Conservation (phyloP, 2,888 invertebrate species). For the Deroplatys truncata region DNA sequence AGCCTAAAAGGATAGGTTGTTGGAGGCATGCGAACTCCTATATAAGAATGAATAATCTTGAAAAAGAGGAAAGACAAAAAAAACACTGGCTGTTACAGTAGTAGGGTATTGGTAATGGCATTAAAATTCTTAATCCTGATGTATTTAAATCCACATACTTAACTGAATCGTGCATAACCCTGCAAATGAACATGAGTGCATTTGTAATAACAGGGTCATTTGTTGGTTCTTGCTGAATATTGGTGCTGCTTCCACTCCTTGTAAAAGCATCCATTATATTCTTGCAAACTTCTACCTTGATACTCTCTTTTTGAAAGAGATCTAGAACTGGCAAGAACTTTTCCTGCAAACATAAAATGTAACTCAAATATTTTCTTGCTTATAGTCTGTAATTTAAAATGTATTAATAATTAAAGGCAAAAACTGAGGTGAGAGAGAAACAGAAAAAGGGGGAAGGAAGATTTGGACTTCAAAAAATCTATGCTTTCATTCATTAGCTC, state of each 20-base stretch:
- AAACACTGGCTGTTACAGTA: too few species aligned
- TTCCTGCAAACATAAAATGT: conserved; percentile 55
- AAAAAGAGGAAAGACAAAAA: too few species aligned
- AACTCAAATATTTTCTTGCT: not conserved
- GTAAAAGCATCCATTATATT: conserved; percentile 57
- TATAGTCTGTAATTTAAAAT: too few species aligned
- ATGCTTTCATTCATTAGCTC: too few species aligned
- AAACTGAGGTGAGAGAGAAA: too few species aligned
- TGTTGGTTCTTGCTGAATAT: conserved; percentile 51
- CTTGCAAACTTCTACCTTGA: conserved; percentile 80
- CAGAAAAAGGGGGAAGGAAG: too few species aligned
- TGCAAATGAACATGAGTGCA: conserved; percentile 82
- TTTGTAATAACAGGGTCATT: conserved; percentile 85
- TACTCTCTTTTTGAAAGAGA: conserved; percentile 79
- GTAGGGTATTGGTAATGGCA: too few species aligned
- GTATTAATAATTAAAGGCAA: too few species aligned
- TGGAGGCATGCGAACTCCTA: too few species aligned
- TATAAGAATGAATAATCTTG: too few species aligned
- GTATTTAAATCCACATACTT: conserved; percentile 56
- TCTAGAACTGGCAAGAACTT: conserved; percentile 88
- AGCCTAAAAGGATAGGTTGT: too few species aligned
- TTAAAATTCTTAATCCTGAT: not conserved
- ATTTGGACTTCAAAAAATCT: too few species aligned
- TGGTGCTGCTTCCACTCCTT: conserved; percentile 31
- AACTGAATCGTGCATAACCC: conserved; percentile 88